Evolutionary conservation across 2,113 vertebrate species (phyloP).

Genomic region (Poeciliopsis prolifica): DNA sequence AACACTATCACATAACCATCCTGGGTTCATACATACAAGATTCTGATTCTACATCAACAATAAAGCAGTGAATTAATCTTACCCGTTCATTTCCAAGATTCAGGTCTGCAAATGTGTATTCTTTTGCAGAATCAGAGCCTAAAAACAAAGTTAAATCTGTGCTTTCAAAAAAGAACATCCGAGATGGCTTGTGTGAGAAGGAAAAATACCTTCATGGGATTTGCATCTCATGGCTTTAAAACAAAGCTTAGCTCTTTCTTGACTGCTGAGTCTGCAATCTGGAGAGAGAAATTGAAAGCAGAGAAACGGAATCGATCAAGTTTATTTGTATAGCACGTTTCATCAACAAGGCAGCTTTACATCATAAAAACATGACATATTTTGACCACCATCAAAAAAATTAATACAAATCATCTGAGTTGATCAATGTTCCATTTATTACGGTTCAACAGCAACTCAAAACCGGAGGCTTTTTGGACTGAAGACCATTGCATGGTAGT

Average conservation of each 20-base stretch:
- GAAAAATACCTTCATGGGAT: conserved; percentile 79
- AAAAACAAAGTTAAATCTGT: conserved; percentile 9
- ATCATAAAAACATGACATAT: no score
- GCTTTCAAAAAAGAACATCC: background rate
- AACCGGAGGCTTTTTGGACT: no score
- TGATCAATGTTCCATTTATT: no score
- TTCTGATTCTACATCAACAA: no score
- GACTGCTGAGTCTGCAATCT: conserved; percentile 92
- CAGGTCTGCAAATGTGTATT: conserved; percentile 92
- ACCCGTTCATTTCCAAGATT: conserved; percentile 95
- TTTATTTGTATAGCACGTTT: no score
- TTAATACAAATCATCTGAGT: no score
- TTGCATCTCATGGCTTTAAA: conserved; percentile 90
- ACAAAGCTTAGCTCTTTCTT: conserved; percentile 92
- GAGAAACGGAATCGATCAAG: background rate
- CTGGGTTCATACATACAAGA: no score
- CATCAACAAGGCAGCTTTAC: no score
- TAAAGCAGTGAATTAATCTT: conserved; percentile 23
- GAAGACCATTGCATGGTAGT: no score
- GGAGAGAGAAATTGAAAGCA: conserved; percentile 12
- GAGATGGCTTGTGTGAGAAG: no score
- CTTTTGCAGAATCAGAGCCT: conserved; percentile 67
- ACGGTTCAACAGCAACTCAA: no score
- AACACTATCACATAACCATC: background rate
- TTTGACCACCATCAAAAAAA: no score